phyloP scores from a whole-genome alignment of 1,140 invertebrate genomes.

The Forficula auricularia region DNA sequence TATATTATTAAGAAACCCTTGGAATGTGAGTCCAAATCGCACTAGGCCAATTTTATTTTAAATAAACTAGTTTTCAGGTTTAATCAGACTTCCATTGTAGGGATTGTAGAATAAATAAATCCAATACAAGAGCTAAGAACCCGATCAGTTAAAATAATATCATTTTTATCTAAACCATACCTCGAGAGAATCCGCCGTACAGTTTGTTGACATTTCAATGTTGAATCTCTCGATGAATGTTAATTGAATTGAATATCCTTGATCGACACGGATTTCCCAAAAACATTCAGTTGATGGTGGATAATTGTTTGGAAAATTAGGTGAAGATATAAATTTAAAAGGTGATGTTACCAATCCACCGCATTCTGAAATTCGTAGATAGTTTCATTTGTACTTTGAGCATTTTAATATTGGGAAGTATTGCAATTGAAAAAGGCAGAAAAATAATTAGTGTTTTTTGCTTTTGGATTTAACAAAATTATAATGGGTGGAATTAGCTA shows the following conservation, averaged over 20 bases:
- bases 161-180: too few species aligned
- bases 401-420: constrained; percentile 9
- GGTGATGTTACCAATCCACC: constrained; percentile 34
- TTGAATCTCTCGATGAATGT: constrained; percentile 52
- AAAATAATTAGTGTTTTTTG: too few species aligned
- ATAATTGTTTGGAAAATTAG: constrained; percentile 41
- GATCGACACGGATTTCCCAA: constrained; percentile 47
- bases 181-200: constrained; percentile 63
- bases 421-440: too few species aligned
- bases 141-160: too few species aligned
- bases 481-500: too few species aligned
- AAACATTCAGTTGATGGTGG: constrained; percentile 56
- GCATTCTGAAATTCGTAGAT: constrained; percentile 28
- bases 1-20: too few species aligned
- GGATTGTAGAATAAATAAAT: too few species aligned
- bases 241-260: constrained; percentile 50
- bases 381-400: constrained; percentile 20
- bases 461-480: too few species aligned
- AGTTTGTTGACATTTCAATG: constrained; percentile 49
- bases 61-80: too few species aligned
- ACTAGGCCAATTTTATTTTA: too few species aligned
- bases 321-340: constrained; percentile 29
- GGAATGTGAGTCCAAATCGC: too few species aligned
- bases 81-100: too few species aligned
- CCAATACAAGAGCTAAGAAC: neutral